Evolutionary conservation across 1,140 invertebrate species (phyloP).

Genomic region (Drosophila pachea): DNA sequence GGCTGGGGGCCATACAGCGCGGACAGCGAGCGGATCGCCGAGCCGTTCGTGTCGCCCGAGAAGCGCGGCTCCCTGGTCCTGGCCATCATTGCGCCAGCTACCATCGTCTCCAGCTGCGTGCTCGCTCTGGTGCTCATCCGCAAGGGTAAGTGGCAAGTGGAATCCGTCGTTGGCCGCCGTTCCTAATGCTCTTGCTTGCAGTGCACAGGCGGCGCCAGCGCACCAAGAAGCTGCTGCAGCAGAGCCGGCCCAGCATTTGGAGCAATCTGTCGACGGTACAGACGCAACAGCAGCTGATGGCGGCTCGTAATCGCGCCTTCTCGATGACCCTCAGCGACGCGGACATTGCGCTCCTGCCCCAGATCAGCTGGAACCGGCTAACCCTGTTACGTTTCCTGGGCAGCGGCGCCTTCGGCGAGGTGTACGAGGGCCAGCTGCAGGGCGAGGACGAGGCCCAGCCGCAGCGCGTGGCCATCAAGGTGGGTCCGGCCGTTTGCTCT

Average conservation of each 20-base stretch:
- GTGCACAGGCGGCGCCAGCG: constrained; percentile 61
- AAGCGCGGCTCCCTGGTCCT: constrained; percentile 80
- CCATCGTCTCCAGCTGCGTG: constrained; percentile 78
- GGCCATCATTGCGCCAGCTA: constrained; percentile 81
- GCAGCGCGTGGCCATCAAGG: constrained; percentile 91
- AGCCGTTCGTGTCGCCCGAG: constrained; percentile 69
- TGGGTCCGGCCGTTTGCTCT: too few species aligned
- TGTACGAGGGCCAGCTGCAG: constrained; percentile 92
- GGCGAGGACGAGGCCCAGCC: constrained; percentile 81
- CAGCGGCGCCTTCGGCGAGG: constrained; percentile 97
- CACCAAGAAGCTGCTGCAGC: constrained; percentile 71
- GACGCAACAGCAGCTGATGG: constrained; percentile 82
- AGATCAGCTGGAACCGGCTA: constrained; percentile 89
- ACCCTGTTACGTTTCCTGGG: constrained; percentile 93
- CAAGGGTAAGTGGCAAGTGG: constrained; percentile 40
- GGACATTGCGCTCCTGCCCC: constrained; percentile 88
- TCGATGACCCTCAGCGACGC: constrained; percentile 85
- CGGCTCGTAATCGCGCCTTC: constrained; percentile 85
- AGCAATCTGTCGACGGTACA: constrained; percentile 93
- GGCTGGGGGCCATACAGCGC: constrained; percentile 88
- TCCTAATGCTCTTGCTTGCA: constrained; percentile 11
- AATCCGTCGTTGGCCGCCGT: neutral
- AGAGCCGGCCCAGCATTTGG: constrained; percentile 76
- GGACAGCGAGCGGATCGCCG: constrained; percentile 81
- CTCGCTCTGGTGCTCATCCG: constrained; percentile 80